Conservation (phyloP, 2,797 vertebrate species). For the Mionectes olivaceus region DNA sequence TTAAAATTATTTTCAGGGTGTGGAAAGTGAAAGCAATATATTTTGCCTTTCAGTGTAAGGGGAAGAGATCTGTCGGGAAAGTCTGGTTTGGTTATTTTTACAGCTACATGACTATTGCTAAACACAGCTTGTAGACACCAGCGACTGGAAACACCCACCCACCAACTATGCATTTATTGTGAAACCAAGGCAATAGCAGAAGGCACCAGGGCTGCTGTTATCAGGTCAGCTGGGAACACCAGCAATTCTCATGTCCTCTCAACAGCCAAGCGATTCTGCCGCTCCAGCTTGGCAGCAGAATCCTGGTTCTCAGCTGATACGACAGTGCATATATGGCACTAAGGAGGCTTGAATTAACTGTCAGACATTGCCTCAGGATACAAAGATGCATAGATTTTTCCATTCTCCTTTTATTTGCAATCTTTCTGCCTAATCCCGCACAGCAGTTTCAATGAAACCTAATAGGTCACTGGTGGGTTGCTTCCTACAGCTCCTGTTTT, state of each 20-base stretch:
- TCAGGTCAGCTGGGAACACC: background rate
- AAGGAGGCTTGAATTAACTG: slow-evolving; percentile 23
- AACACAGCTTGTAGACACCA: background rate
- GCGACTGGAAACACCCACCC: slow-evolving; percentile 10
- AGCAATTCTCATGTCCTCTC: background rate
- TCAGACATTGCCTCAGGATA: slow-evolving; percentile 63
- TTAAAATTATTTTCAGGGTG: background rate
- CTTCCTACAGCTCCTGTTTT: slow-evolving; percentile 27
- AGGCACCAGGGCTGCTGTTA: background rate
- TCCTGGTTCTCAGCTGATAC: background rate
- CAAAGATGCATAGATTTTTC: slow-evolving; percentile 53
- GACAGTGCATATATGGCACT: background rate
- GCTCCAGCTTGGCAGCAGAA: background rate
- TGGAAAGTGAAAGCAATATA: background rate
- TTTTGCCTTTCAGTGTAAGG: background rate
- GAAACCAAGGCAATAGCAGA: slow-evolving; percentile 57
- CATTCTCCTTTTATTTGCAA: slow-evolving; percentile 6
- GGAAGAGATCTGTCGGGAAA: background rate
- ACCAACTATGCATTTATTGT: background rate
- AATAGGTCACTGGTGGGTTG: slow-evolving; percentile 20
- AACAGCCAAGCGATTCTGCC: background rate
- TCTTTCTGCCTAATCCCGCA: slow-evolving; percentile 7
- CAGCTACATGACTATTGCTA: background rate
- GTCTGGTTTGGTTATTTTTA: slow-evolving; percentile 29
- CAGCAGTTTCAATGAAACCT: slow-evolving; percentile 36